phyloP scores from a whole-genome alignment of 2,888 invertebrate species.

The Apotomis turbidana region DNA sequence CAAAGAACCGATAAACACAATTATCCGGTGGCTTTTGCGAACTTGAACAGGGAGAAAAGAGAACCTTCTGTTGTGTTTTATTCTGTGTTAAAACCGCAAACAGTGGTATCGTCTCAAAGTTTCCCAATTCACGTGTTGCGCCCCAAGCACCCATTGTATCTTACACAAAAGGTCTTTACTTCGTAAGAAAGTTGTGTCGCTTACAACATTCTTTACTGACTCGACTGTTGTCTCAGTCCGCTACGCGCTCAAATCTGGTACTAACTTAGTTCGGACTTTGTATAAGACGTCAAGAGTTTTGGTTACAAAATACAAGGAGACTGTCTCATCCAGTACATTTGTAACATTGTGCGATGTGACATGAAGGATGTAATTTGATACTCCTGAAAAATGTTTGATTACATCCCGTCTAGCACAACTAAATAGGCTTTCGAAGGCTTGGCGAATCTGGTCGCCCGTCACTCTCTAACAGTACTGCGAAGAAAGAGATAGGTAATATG shows the following conservation, averaged over 20 bases:
- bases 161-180: not conserved
- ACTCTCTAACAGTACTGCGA: too few relatives aligned
- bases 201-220: not conserved
- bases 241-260: not conserved
- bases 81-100: constrained; percentile 5
- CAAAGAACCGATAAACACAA: too few relatives aligned
- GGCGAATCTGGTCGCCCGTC: too few relatives aligned
- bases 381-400: too few relatives aligned
- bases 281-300: not conserved
- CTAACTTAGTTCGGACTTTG: not conserved
- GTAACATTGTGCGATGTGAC: too few relatives aligned
- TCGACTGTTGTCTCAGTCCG: constrained; percentile 5
- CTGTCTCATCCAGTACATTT: too few relatives aligned
- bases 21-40: too few relatives aligned
- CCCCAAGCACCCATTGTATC: constrained; percentile 5
- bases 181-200: not conserved
- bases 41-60: too few relatives aligned
- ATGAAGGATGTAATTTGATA: too few relatives aligned
- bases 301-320: not conserved
- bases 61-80: not conserved
- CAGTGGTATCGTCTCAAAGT: constrained; percentile 6
- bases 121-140: constrained; percentile 30
- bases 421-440: too few relatives aligned
- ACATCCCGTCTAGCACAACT: too few relatives aligned
- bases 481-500: too few relatives aligned